Conservation (phyloP, 2,113 vertebrate genomes). For the Dipodomys spectabilis region DNA sequence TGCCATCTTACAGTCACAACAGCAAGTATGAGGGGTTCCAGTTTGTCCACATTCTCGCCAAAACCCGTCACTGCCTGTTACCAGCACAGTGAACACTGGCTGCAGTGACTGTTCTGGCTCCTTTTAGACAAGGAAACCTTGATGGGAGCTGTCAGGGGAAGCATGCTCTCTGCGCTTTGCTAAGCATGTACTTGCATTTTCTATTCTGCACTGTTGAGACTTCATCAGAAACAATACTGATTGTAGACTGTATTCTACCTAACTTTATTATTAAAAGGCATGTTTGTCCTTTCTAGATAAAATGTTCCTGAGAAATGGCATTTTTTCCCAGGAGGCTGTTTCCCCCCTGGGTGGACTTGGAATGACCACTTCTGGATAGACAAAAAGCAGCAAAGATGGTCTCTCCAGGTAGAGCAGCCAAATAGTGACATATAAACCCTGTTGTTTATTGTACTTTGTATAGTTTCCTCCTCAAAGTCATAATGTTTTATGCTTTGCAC, state of each 20-base stretch:
- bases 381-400: not conserved
- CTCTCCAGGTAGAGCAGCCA: not conserved
- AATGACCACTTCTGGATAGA: constrained; percentile 8
- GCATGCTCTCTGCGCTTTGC: not conserved
- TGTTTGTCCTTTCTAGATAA: constrained; percentile 45
- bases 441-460: not conserved
- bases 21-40: too few species aligned
- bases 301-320: constrained; percentile 1
- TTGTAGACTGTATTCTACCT: too few species aligned
- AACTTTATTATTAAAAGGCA: not conserved
- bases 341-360: not conserved
- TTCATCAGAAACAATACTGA: too few species aligned
- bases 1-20: not conserved
- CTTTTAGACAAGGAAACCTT: not conserved
- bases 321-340: not conserved
- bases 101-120: not conserved
- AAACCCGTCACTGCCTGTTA: not conserved
- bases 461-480: constrained; percentile 38
- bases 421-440: not conserved
- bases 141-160: not conserved
- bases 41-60: not conserved
- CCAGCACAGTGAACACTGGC: too few species aligned
- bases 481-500: not conserved
- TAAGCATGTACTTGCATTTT: not conserved
- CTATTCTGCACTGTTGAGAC: not conserved